phyloP scores from a whole-genome alignment of 2,113 vertebrate genomes.

The Poecile atricapillus region DNA sequence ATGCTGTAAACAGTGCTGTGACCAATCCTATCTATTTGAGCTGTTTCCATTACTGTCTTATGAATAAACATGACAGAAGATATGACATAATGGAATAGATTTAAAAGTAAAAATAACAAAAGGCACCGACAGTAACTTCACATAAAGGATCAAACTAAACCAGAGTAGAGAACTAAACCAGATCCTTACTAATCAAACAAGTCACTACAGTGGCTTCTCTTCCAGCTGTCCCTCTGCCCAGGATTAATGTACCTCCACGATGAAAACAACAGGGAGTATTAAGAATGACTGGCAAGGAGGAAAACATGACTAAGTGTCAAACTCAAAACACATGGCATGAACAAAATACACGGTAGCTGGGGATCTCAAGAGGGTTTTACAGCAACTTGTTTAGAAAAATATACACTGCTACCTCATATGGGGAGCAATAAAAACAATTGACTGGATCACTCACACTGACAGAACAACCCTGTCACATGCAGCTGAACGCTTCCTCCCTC shows the following conservation, averaged over 20 bases:
- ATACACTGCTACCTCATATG: neutral
- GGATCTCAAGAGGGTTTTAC: neutral
- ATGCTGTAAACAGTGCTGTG: neutral
- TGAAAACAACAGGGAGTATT: neutral
- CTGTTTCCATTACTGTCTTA: neutral
- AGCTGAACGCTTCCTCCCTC: neutral
- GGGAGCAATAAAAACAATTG: neutral
- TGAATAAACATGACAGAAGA: neutral
- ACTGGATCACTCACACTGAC: neutral
- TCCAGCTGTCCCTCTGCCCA: neutral
- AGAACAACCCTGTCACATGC: fast-evolving
- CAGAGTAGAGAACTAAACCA: neutral
- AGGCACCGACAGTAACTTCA: neutral
- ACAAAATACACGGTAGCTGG: neutral
- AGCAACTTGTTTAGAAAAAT: neutral
- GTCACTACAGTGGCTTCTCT: neutral
- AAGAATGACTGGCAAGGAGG: neutral
- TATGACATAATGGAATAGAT: neutral
- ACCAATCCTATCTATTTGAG: neutral
- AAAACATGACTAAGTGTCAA: neutral
- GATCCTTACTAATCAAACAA: neutral
- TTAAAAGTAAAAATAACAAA: neutral
- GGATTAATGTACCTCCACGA: neutral
- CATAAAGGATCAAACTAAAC: neutral
- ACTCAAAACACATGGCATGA: neutral